These are phyloP conservation scores for Trichomalopsis sarcophagae DNA, from an alignment of 1,140 invertebrate genomes.

Conservation along the genomic window DNA sequence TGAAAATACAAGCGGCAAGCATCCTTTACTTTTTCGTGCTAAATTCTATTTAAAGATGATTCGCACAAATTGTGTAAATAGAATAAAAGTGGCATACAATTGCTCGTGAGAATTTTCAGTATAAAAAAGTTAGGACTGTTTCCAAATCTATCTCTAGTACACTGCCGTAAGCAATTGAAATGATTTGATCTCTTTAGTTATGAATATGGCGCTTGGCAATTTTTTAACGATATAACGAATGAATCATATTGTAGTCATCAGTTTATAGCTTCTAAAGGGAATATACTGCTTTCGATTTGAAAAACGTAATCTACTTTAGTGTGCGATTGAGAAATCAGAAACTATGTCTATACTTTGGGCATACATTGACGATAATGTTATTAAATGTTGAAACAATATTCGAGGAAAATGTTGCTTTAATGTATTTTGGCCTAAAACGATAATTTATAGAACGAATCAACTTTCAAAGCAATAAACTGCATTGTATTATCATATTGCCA, in stretches of 20 bases:
- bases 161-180: background rate
- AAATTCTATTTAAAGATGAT: background rate
- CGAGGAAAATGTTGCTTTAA: constrained; percentile 20
- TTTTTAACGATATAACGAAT: background rate
- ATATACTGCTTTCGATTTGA: background rate
- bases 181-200: background rate
- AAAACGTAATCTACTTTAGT: background rate
- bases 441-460: background rate
- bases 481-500: background rate
- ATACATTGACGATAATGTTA: constrained; percentile 6
- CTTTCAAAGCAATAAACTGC: constrained; percentile 33
- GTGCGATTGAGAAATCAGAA: constrained; percentile 20
- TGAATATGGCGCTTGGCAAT: background rate
- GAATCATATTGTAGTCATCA: constrained; percentile 2
- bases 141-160: background rate
- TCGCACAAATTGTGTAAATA: constrained; percentile 1
- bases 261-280: background rate
- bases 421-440: background rate
- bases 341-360: constrained; percentile 13
- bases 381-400: constrained; percentile 28
- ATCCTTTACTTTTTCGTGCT: background rate
- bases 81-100: background rate
- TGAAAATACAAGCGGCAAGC: too few relatives aligned
- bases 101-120: background rate
- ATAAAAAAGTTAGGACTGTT: background rate